Evolutionary conservation across 2,113 vertebrate species (phyloP), one percentile per base, ranked within the genome.

Genomic region (Paratilapia polleni): DNA sequence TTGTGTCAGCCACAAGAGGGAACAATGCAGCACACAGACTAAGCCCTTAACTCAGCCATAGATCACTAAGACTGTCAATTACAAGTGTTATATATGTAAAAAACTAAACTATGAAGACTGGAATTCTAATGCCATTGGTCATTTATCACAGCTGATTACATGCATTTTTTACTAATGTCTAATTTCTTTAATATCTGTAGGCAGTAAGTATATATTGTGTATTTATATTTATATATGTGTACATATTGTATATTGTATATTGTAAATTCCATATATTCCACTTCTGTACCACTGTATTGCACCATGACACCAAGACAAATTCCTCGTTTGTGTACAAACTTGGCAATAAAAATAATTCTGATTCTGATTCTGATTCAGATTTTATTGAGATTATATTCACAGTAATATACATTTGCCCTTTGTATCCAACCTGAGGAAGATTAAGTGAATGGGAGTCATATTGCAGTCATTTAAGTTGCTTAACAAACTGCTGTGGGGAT

Each of bases 311-410:
- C n/a, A n/a, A n/a, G n/a, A n/a, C n/a, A n/a, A n/a, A n/a, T n/a
- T n/a, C n/a, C n/a, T n/a, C n/a, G n/a, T n/a, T n/a, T n/a, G n/a
- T n/a, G n/a, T n/a, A n/a, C n/a, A n/a, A n/a, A n/a, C n/a, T n/a
- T n/a, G n/a, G n/a, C n/a, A n/a, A n/a, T n/a, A n/a, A n/a, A n/a
- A n/a, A n/a, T n/a, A n/a, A n/a, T n/a, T n/a, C n/a, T n/a, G n/a
- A n/a, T n/a, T n/a, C n/a, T n/a, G n/a, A n/a, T n/a, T n/a, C n/a
- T n/a, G n/a, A n/a, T n/a, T n/a, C n/a, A n/a, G n/a, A n/a, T n/a
- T 90, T 89, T 81, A 88, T 83, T 86, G 59, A 82, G 80, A 87
- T 78, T 81, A 43, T 81, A 84, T 84, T 64, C 57, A 82, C 78
- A 41, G 24, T 70, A 73, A 12, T 22, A 22, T 59, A 38, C 34